phyloP scores from a whole-genome alignment of 1,140 invertebrate genomes.

The Sinonovacula constricta region DNA sequence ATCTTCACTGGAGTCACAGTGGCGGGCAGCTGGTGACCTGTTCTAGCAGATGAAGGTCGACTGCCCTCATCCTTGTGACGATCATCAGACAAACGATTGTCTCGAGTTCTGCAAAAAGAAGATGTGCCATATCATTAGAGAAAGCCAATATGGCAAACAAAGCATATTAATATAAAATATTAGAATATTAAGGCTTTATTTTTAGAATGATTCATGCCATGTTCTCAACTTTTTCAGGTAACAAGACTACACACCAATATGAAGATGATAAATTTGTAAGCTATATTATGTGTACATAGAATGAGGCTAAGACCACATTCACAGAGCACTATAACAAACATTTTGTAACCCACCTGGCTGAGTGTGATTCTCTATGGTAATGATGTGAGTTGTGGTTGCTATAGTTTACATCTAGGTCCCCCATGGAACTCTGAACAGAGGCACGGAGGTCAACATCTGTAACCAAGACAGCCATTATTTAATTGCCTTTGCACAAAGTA shows the following conservation, averaged over 20 bases:
- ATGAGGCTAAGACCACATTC: too few species aligned
- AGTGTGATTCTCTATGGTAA: slow-evolving; percentile 27
- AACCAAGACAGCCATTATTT: not conserved
- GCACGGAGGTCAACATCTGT: slow-evolving; percentile 45
- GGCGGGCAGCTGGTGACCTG: slow-evolving; percentile 42
- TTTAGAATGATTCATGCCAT: too few species aligned
- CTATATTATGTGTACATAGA: too few species aligned
- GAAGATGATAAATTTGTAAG: too few species aligned
- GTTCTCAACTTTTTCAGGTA: too few species aligned
- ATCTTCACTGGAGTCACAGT: slow-evolving; percentile 74
- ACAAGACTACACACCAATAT: too few species aligned
- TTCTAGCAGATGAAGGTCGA: slow-evolving; percentile 52
- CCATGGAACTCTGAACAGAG: slow-evolving; percentile 38
- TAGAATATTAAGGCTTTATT: too few species aligned
- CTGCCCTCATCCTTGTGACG: slow-evolving; percentile 35
- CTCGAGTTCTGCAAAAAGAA: slow-evolving; percentile 33
- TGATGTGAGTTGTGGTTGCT: slow-evolving; percentile 12
- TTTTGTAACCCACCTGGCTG: slow-evolving; percentile 49
- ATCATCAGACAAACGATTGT: slow-evolving; percentile 15
- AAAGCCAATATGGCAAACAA: too few species aligned
- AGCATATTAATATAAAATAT: too few species aligned
- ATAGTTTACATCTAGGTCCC: slow-evolving; percentile 19
- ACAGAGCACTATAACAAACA: too few species aligned
- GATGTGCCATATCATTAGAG: too few species aligned
- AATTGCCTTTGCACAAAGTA: too few species aligned